These are phyloP conservation scores for Apostichopus leukothele DNA, from an alignment of 53 echinoderm and acorn worm genomes.

Conservation along the genomic window DNA sequence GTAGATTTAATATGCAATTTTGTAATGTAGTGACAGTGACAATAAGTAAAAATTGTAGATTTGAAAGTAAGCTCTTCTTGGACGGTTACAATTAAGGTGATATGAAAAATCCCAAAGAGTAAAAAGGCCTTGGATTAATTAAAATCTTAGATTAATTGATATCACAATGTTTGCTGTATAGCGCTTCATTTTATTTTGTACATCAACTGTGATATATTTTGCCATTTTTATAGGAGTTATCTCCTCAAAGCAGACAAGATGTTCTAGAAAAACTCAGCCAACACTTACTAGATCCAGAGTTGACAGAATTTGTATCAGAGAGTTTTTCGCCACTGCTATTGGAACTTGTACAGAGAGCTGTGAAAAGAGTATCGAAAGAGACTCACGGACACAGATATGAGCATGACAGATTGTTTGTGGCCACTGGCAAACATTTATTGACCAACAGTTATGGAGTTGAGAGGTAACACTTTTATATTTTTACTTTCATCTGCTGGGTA, in stretches of 20 bases:
- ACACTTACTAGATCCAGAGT: conserved; percentile 21
- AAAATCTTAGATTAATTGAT: too few species aligned
- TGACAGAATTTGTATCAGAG: conserved; percentile 1
- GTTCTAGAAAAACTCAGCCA: conserved; percentile 39
- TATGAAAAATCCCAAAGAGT: too few species aligned
- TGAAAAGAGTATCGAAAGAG: background rate
- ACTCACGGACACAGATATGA: background rate
- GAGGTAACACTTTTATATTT: background rate
- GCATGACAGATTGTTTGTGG: conserved; percentile 14
- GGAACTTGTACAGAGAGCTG: conserved; percentile 27
- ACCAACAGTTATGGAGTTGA: conserved; percentile 21
- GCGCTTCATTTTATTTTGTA: too few species aligned
- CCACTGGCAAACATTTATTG: conserved; percentile 22
- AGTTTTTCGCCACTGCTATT: conserved; percentile 21
- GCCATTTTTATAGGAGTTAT: conserved; percentile 2
- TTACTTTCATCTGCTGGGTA: too few species aligned
- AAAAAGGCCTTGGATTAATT: too few species aligned
- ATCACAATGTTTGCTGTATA: too few species aligned
- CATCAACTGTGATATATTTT: background rate
- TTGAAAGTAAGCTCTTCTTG: background rate
- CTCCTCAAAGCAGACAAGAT: conserved; percentile 59
- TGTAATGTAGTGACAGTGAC: background rate
- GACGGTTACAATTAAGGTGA: background rate
- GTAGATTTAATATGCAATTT: too few species aligned
- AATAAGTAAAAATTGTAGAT: background rate